Base-by-base conservation (phyloP, 2,888 invertebrate species). In the Thymelicus lineola region DNA sequence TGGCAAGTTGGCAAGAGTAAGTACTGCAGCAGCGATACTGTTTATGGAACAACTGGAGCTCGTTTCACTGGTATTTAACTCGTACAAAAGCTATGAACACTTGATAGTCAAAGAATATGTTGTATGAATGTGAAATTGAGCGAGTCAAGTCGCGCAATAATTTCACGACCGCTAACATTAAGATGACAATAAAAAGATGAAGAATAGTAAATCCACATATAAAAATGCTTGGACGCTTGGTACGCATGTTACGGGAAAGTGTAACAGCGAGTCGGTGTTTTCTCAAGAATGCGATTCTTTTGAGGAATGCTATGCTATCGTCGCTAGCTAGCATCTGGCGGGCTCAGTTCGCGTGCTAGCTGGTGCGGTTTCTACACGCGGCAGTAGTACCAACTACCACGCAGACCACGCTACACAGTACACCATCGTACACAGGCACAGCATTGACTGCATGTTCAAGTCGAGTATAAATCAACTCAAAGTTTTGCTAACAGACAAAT, bases 221-320 rank as follows among this genome's bases (percentile, higher is more conserved):
- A 9, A 9, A 38, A 10, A 0, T 50, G 15, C 9, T n/a, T 9
- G 17, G 15, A 50, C 48, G 17, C 46, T 45, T 6, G 12, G 12
- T 15, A 60, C 17, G 53, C 35, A 61, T n/a, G 17, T 59, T 10
- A 66, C 50, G 66, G 67, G 67, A 67, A 67, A 67, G 67, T 67
- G 50, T 61, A 61, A 61, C 12, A 42, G 42, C 53, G 53, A 53
- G 17, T 53, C 60, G 42, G 9, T 10, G 38, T 66, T 66, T 66
- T 67, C 66, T 50, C 35, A 53, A 53, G 66, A 67, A 67, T 67
- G 60, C 60, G 66, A 60, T 67, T 53, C n/a, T 46, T 50, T 28
- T 48, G 28, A 60, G 50, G 55, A 66, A 66, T 50, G 50, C 28
- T 35, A 66, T 50, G 50, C 28, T 35, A 15, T 28, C 36, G 58